Evolutionary conservation across 2,113 vertebrate genomes (phyloP).

Genomic region (Siniperca knerii): DNA sequence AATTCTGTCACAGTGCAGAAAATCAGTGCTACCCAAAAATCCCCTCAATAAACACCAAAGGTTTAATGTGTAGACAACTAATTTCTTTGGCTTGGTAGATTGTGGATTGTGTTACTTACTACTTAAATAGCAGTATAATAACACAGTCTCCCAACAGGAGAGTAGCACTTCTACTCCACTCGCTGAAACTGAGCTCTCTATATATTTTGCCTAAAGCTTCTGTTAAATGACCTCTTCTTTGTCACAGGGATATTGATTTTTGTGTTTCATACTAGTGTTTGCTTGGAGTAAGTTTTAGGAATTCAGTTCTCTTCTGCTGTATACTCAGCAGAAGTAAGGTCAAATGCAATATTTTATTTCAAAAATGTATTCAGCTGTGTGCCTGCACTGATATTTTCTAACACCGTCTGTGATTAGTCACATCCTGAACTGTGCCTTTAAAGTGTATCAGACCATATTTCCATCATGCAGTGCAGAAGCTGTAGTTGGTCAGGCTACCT

Average conservation of each 20-base stretch:
- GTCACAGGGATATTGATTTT: not conserved
- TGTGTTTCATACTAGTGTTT: not conserved
- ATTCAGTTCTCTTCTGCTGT: not conserved
- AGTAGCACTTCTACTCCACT: not conserved
- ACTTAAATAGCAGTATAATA: not conserved
- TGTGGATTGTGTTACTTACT: not conserved
- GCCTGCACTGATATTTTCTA: not conserved
- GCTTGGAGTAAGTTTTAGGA: not conserved
- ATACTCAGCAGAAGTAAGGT: not conserved
- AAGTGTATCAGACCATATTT: not conserved
- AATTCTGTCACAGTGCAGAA: not conserved
- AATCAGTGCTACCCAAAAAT: not conserved
- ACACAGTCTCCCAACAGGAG: not conserved
- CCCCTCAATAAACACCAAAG: not conserved
- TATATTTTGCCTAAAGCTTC: not conserved
- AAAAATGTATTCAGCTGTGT: not conserved
- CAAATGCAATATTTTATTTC: not conserved
- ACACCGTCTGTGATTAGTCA: not conserved
- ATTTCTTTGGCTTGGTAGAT: not conserved
- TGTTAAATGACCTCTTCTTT: not conserved
- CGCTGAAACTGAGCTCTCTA: not conserved
- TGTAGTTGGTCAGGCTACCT: constrained; percentile 80
- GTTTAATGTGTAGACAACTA: not conserved
- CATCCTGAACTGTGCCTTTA: not conserved
- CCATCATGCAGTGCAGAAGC: constrained; percentile 9